These are phyloP conservation scores for Drosophila bipectinata DNA, from an alignment of 1,140 invertebrate species.

Conservation along the genomic window DNA sequence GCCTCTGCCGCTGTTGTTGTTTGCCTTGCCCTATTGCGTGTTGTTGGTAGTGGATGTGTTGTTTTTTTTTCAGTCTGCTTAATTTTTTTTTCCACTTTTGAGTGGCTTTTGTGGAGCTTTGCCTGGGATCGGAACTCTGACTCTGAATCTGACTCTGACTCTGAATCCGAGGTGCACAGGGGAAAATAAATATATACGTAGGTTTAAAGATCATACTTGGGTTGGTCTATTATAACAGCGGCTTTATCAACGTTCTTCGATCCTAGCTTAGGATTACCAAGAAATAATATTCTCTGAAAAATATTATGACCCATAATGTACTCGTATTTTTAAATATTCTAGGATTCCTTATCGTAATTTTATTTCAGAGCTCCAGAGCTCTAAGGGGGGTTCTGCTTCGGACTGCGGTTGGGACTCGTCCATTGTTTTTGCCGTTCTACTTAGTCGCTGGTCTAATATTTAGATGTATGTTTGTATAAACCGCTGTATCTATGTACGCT, in stretches of 20 bases:
- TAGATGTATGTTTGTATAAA: conserved; percentile 11
- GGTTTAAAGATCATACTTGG: background rate
- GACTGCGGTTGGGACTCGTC: too few species aligned
- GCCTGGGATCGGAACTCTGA: conserved; percentile 52
- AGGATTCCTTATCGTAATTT: background rate
- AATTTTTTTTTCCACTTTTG: conserved; percentile 71
- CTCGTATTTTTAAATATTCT: background rate
- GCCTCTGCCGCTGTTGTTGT: conserved; percentile 71
- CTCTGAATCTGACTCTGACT: conserved; percentile 24
- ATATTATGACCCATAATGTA: background rate
- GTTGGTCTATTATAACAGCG: background rate
- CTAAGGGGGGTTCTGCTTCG: conserved; percentile 33
- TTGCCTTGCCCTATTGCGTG: conserved; percentile 83
- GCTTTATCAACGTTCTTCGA: too few species aligned
- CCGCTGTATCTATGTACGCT: conserved; percentile 62
- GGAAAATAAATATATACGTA: background rate
- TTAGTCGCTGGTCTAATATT: conserved; percentile 65
- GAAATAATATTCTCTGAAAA: background rate
- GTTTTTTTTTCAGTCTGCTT: conserved; percentile 76
- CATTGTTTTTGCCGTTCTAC: too few species aligned
- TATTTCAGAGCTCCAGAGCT: background rate
- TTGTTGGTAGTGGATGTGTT: conserved; percentile 60
- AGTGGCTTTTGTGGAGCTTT: conserved; percentile 73
- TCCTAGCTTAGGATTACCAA: background rate
- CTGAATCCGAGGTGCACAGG: conserved; percentile 8